phyloP scores from a whole-genome alignment of 2,797 vertebrate genomes.

The Micrastur ruficollis region DNA sequence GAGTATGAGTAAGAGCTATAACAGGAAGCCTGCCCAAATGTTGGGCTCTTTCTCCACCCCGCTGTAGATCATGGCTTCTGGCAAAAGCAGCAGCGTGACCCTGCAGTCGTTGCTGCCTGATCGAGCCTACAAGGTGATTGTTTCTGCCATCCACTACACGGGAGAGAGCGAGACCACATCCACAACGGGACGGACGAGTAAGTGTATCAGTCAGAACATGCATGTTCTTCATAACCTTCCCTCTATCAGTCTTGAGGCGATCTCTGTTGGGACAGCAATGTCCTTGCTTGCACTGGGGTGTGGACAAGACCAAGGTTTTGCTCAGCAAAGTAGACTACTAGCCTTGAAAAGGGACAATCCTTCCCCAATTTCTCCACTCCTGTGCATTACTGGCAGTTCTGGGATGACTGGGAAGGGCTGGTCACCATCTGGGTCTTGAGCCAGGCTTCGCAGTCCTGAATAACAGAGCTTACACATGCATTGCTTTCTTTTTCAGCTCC shows the following conservation, averaged over 20 bases:
- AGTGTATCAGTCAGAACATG: not conserved
- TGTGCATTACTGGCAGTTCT: not conserved
- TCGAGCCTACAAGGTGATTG: constrained; percentile 83
- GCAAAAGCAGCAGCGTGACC: constrained; percentile 72
- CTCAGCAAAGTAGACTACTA: not conserved
- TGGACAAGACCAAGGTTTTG: not conserved
- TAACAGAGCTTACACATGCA: fast-evolving
- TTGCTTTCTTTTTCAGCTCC: constrained; percentile 50
- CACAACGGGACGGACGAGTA: constrained; percentile 83
- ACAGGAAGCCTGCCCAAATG: fast-evolving
- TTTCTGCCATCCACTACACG: constrained; percentile 83
- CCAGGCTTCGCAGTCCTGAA: fast-evolving
- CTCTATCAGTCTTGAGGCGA: fast-evolving
- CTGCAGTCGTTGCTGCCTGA: constrained; percentile 84
- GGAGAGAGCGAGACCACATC: constrained; percentile 82
- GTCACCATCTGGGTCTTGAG: fast-evolving
- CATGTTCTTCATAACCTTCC: fast-evolving
- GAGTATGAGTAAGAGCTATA: not conserved
- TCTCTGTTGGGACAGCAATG: fast-evolving
- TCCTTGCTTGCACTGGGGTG: not conserved
- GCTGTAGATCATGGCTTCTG: constrained; percentile 80
- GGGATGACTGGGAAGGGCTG: not conserved
- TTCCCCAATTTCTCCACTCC: fast-evolving
- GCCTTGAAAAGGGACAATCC: not conserved
- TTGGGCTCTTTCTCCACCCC: not conserved